Evolutionary conservation across 2,888 invertebrate species (phyloP), one percentile per base, ranked within the genome.

Genomic region (Platerodrilus igneus): DNA sequence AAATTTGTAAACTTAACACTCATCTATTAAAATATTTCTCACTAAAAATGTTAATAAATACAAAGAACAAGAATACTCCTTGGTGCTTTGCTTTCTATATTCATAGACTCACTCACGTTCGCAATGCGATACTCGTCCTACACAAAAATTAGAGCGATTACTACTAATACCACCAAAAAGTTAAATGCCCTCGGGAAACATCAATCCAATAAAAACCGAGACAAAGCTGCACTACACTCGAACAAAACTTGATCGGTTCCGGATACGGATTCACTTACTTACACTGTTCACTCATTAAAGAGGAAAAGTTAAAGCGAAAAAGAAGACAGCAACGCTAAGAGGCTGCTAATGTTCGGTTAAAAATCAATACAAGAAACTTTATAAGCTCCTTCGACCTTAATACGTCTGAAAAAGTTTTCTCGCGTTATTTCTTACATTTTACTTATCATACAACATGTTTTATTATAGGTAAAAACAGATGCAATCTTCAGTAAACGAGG

Each of bases 401-500:
- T 21, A 25, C 25, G 21, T 20, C 23, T 10, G 9, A 20, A 22
- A 33, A 27, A 14, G 32, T 32, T n/a, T n/a, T n/a, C n/a, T n/a
- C n/a, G 25, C 9, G 7, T 26, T 26, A 26, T 13, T 26, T 11
- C 13, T 4, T n/a, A 4, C 9, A 8, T 26, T 26, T 26, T 8
- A 13, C 14, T 26, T 26, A 5, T n/a, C 10, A n/a, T n/a, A n/a
- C n/a, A n/a, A n/a, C n/a, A n/a, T n/a, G n/a, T n/a, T n/a, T n/a
- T n/a, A n/a, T n/a, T n/a, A n/a, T n/a, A n/a, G n/a, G 35, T 14
- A 22, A 31, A 33, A 45, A 38, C 29, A 33, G 13, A 23, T 50
- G 48, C 51, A 53, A 58, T 52, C 53, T 48, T 46, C 47, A 16
- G 57, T 63, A 61, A 63, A 62, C 60, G 59, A 55, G 53, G 51